These are phyloP conservation scores for Catocala sponsa DNA, from an alignment of 2,888 invertebrate genomes.

Conservation along the genomic window DNA sequence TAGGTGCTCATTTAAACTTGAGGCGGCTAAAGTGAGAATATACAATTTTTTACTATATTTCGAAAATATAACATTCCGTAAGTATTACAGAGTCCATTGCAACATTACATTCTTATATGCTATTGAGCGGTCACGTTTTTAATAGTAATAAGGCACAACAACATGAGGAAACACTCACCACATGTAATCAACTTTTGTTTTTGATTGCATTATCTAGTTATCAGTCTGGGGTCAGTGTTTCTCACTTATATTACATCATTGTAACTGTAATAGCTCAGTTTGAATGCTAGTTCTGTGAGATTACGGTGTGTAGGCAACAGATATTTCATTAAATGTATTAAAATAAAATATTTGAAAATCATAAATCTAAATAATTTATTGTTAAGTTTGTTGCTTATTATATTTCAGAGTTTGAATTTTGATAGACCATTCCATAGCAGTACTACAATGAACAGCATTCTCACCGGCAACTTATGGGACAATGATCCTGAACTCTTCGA, in stretches of 20 bases:
- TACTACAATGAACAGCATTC: conserved; percentile 77
- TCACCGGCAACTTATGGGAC: conserved; percentile 91
- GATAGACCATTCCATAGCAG: conserved; percentile 60
- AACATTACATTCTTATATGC: neutral
- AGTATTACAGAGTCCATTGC: conserved; percentile 14
- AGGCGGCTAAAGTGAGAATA: neutral
- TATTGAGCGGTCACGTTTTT: neutral
- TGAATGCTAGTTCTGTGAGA: conserved; percentile 43
- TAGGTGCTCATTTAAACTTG: conserved; percentile 15
- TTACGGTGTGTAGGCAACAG: conserved; percentile 33
- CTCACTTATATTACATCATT: conserved; percentile 54
- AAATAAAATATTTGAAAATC: neutral
- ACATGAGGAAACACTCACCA: neutral
- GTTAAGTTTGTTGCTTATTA: conserved; percentile 8
- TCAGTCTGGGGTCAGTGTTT: conserved; percentile 71
- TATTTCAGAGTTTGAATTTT: conserved; percentile 58
- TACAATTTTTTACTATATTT: neutral
- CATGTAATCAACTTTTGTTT: conserved; percentile 69
- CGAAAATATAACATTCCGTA: conserved; percentile 28
- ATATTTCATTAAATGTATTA: neutral
- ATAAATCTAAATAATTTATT: neutral
- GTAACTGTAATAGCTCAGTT: conserved; percentile 54
- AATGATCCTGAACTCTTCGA: conserved; percentile 95
- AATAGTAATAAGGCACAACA: neutral
- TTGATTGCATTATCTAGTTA: conserved; percentile 75